Evolutionary conservation across 1,140 invertebrate species (phyloP).

Genomic region (Papilio glaucus): DNA sequence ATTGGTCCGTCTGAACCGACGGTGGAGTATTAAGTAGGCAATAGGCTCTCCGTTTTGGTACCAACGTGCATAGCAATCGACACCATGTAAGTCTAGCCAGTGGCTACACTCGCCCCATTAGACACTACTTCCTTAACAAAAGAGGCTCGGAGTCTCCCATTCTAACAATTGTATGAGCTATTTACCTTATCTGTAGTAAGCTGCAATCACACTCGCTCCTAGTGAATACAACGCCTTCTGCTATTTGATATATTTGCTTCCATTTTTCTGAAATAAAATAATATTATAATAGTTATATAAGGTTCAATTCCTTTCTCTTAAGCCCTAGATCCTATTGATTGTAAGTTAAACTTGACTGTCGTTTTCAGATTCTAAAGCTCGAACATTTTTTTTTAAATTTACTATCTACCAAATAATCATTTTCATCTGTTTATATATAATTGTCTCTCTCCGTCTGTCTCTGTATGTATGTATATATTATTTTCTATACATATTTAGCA

Average conservation of each 20-base stretch:
- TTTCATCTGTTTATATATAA: no score
- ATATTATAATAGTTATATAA: no score
- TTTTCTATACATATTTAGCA: no score
- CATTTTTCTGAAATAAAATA: no score
- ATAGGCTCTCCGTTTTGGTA: slow-evolving; percentile 51
- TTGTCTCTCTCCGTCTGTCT: no score
- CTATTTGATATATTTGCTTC: slow-evolving; percentile 58
- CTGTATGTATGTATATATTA: no score
- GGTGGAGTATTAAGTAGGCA: slow-evolving; percentile 50
- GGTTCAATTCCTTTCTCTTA: no score
- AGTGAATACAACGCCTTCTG: slow-evolving; percentile 44
- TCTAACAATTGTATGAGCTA: slow-evolving; percentile 82
- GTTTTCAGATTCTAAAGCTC: no score
- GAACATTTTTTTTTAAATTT: no score
- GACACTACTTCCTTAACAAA: slow-evolving; percentile 77
- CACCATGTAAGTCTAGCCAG: slow-evolving; percentile 74
- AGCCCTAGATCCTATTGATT: no score
- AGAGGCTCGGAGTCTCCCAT: slow-evolving; percentile 70
- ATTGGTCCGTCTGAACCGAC: slow-evolving; percentile 51
- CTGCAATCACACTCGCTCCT: slow-evolving; percentile 70
- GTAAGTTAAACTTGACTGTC: no score
- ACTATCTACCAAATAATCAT: no score
- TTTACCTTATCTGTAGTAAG: slow-evolving; percentile 79
- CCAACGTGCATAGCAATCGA: slow-evolving; percentile 61
- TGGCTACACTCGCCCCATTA: slow-evolving; percentile 70